Evolutionary conservation across 2,797 vertebrate genomes (phyloP).

Genomic region (Acanthopagrus latus): DNA sequence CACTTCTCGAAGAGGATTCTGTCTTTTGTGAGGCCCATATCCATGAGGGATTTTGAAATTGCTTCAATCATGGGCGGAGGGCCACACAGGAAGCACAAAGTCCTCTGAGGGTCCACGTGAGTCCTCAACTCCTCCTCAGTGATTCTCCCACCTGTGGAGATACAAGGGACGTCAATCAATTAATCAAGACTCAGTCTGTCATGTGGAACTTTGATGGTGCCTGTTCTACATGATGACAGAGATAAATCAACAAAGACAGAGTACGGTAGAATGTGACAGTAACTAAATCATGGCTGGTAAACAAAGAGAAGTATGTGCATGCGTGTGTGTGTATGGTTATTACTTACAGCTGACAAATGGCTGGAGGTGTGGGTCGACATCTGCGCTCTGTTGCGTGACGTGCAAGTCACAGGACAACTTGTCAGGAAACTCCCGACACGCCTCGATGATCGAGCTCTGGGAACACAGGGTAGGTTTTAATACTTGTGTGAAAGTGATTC

Average conservation of each 20-base stretch:
- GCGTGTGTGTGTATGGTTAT: neutral
- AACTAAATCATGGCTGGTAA: constrained; percentile 40
- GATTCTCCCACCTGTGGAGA: constrained; percentile 91
- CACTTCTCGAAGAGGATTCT: constrained; percentile 96
- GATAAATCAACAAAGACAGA: constrained; percentile 58
- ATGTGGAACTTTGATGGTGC: constrained; percentile 21
- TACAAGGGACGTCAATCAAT: constrained; percentile 27
- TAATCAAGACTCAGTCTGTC: constrained; percentile 14
- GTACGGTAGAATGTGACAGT: constrained; percentile 40
- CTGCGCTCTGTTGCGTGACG: constrained; percentile 89
- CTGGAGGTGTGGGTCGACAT: constrained; percentile 85
- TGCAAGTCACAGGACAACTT: constrained; percentile 91
- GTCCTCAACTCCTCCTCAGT: constrained; percentile 85
- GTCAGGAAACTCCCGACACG: constrained; percentile 89
- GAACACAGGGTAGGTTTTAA: constrained; percentile 26
- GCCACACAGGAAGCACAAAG: constrained; percentile 95
- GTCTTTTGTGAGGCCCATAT: constrained; percentile 85
- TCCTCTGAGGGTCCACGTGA: constrained; percentile 83
- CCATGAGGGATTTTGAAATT: constrained; percentile 87
- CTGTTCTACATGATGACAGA: constrained; percentile 35
- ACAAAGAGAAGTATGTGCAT: constrained; percentile 9
- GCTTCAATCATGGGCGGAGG: constrained; percentile 96
- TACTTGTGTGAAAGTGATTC: neutral
- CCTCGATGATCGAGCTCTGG: constrained; percentile 90
- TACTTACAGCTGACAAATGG: constrained; percentile 88